A percentile compares a stretch with the other conserved stretches of the same genome.
phyloP scores from a whole-genome alignment of 1,140 invertebrate species.

The Cotesia vestalis region DNA sequence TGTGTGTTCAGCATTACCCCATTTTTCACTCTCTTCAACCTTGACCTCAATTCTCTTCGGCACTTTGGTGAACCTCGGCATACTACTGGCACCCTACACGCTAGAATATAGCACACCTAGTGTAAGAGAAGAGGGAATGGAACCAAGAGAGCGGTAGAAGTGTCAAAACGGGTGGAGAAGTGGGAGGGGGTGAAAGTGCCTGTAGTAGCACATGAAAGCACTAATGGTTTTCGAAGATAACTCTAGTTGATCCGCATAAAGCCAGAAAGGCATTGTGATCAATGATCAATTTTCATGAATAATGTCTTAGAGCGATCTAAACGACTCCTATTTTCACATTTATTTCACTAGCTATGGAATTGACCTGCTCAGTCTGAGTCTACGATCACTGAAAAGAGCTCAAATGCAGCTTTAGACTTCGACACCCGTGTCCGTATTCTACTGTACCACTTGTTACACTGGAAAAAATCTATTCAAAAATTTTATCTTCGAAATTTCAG shows the following conservation, averaged over 20 bases:
- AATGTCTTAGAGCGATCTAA: background rate
- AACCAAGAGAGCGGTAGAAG: constrained; percentile 5
- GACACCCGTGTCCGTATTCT: no score
- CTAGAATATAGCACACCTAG: background rate
- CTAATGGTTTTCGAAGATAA: constrained; percentile 18
- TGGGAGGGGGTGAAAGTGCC: background rate
- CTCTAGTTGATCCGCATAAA: constrained; percentile 23
- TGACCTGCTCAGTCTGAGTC: constrained; percentile 1
- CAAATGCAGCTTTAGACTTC: no score
- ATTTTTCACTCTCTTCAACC: constrained; percentile 30
- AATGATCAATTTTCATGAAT: constrained; percentile 33
- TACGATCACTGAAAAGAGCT: no score
- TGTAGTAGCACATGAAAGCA: background rate
- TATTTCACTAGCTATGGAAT: constrained; percentile 13
- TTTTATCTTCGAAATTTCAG: no score
- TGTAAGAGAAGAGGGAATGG: background rate
- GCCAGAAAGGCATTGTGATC: constrained; percentile 13
- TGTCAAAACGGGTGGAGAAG: background rate
- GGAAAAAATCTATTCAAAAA: no score
- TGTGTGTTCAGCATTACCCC: constrained; percentile 1
- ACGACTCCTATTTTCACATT: no score
- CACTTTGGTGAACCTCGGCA: no score
- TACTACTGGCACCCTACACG: constrained; percentile 5
- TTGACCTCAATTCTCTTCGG: constrained; percentile 23
- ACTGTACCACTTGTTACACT: no score